Evolutionary conservation across 2,113 vertebrate species (phyloP), one percentile per base, ranked within the genome.

Genomic region (Butorides virescens): DNA sequence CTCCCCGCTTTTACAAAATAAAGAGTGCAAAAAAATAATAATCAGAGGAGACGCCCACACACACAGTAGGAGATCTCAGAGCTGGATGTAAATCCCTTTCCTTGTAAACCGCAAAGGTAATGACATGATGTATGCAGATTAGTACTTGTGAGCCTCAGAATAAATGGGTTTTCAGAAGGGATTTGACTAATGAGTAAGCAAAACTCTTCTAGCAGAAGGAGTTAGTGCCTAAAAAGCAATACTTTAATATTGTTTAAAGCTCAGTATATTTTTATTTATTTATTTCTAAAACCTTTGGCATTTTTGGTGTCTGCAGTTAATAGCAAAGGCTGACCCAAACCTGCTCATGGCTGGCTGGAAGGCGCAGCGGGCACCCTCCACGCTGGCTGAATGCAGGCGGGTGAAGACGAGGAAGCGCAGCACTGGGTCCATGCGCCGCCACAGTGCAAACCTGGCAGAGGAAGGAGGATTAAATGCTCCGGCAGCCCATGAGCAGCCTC

Each of bases 331-430:
- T 14, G 12, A 26, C n/a, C 42, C 0, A 0, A 23, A 21, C 5
- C 26, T 26, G 18, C 34, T 22, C 11, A 8, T 0, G 7, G 67
- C 59, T 42, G 53, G 26, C 71, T 79, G 80, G 58, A 56, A 62
- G 36, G 50, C 27, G 58, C 42, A 36, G 27, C 0, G 0, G 26
- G 58, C 0, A 1, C 25, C 44, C n/a, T 25, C 18, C 21, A 7
- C 0, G 0, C 27, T 14, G 71, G 30, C 53, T 46, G 34, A 9
- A 27, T 1, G 5, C 52, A 34, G 74, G 46, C 12, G 21, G 34
- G 11, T 5, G 78, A 46, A 15, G 66, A 14, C 7, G 44, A 74
- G 34, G 52, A 14, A 59, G 13, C 2, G 3, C 32, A 75, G 47
- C 29, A 5, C 42, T 3, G 21, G 29, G 25, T 46, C 53, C 9